Conservation (phyloP, 2,113 vertebrate species). For the Phalacrocorax pelagicus region DNA sequence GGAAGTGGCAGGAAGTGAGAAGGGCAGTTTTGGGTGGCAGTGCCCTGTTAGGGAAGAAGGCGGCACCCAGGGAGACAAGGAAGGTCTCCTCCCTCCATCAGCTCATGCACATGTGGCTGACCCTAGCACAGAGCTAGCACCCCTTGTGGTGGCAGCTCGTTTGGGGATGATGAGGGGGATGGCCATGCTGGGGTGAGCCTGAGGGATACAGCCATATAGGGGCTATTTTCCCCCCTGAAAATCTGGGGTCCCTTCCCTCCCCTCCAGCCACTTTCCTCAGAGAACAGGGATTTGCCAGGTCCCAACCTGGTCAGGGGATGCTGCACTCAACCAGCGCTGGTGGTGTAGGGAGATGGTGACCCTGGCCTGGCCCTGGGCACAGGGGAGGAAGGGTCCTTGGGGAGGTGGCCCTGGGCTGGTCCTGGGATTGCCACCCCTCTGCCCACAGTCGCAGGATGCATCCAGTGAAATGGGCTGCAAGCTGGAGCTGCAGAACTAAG, state of each 20-base stretch:
- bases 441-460: neutral
- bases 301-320: neutral
- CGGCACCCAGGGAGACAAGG: neutral
- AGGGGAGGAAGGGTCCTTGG: neutral
- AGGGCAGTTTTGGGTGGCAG: neutral
- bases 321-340: neutral
- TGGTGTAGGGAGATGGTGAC: neutral
- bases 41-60: neutral
- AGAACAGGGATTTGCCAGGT: accelerated
- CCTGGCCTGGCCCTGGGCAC: neutral
- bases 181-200: accelerated
- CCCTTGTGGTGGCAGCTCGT: accelerated
- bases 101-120: neutral
- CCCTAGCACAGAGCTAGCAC: neutral
- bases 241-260: neutral
- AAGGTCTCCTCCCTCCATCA: neutral
- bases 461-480: neutral
- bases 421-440: neutral
- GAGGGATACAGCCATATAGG: neutral
- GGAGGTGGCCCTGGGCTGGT: neutral
- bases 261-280: neutral
- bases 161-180: neutral
- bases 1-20: neutral
- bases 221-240: neutral
- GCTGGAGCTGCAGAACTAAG: neutral